phyloP scores from a whole-genome alignment of 2,113 vertebrate species.

The Edolisoma coerulescens region DNA sequence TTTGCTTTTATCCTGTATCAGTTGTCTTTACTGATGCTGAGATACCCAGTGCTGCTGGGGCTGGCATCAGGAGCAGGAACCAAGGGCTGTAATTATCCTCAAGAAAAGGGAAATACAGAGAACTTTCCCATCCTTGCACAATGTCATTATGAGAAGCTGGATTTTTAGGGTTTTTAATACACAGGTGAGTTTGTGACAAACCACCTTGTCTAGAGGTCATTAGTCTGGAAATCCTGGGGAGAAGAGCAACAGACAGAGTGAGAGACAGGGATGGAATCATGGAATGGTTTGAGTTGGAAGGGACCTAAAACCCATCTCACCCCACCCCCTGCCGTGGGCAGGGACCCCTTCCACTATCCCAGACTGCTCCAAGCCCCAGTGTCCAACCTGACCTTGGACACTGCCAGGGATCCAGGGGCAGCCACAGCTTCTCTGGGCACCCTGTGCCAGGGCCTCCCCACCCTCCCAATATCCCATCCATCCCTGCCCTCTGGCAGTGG shows the following conservation, averaged over 20 bases:
- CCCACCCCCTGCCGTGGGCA: neutral
- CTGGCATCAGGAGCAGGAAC: neutral
- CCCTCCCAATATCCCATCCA: neutral
- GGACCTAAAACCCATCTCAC: neutral
- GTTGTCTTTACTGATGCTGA: neutral
- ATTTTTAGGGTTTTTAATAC: neutral
- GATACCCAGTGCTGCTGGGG: neutral
- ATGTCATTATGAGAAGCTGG: neutral
- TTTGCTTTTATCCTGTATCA: neutral
- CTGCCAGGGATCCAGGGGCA: neutral
- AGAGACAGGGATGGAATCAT: neutral
- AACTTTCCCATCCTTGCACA: neutral
- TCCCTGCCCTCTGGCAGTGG: neutral
- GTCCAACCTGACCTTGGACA: accelerated
- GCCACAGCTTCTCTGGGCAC: neutral
- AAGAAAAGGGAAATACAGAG: neutral
- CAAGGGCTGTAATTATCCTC: neutral
- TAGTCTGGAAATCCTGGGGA: neutral
- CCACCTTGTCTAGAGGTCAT: neutral
- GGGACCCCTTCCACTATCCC: neutral
- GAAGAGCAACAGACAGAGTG: neutral
- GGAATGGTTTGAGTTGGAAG: neutral
- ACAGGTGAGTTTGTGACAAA: neutral
- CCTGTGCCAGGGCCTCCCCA: neutral
- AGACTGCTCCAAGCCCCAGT: neutral